A percentile compares a stretch with the other conserved stretches of the same genome.
Conservation (phyloP, 2,888 invertebrate genomes). For the Drosophila koepferae region DNA sequence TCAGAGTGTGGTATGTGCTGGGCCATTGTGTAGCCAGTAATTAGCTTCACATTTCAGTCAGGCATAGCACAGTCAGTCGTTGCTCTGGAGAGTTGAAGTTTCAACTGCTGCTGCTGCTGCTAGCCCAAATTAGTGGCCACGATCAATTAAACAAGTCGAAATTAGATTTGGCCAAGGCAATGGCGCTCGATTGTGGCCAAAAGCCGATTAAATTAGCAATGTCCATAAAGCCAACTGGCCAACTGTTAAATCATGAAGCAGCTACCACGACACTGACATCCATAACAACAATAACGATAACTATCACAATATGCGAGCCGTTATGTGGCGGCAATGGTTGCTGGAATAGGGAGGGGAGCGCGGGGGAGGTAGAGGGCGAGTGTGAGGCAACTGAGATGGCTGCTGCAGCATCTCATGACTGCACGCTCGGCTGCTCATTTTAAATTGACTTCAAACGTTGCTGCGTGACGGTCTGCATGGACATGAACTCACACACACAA, state of each 20-base stretch:
- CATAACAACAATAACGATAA: slow-evolving; percentile 74
- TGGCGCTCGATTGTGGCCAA: slow-evolving; percentile 37
- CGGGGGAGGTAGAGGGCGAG: background rate
- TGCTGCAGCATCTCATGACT: slow-evolving; percentile 72
- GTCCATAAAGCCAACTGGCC: slow-evolving; percentile 71
- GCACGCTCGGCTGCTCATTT: slow-evolving; percentile 81
- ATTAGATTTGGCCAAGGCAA: slow-evolving; percentile 38
- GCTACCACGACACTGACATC: slow-evolving; percentile 40
- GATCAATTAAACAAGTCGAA: slow-evolving; percentile 62
- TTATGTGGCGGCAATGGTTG: background rate
- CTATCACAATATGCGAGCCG: slow-evolving; percentile 30
- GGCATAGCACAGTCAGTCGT: slow-evolving; percentile 11
- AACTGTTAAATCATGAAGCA: slow-evolving; percentile 71
- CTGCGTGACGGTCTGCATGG: slow-evolving; percentile 79
- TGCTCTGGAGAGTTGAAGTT: slow-evolving; percentile 53
- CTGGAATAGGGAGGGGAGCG: background rate
- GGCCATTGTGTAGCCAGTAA: slow-evolving; percentile 66
- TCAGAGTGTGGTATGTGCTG: slow-evolving; percentile 15
- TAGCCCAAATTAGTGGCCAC: slow-evolving; percentile 59
- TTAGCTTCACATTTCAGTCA: slow-evolving; percentile 66
- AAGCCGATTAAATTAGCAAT: slow-evolving; percentile 78
- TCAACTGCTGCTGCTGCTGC: slow-evolving; percentile 44
- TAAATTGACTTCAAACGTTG: slow-evolving; percentile 81
- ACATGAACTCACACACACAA: slow-evolving; percentile 56
- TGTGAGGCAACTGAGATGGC: background rate